phyloP scores from a whole-genome alignment of 1,140 invertebrate genomes.

The Caenorhabditis remanei region DNA sequence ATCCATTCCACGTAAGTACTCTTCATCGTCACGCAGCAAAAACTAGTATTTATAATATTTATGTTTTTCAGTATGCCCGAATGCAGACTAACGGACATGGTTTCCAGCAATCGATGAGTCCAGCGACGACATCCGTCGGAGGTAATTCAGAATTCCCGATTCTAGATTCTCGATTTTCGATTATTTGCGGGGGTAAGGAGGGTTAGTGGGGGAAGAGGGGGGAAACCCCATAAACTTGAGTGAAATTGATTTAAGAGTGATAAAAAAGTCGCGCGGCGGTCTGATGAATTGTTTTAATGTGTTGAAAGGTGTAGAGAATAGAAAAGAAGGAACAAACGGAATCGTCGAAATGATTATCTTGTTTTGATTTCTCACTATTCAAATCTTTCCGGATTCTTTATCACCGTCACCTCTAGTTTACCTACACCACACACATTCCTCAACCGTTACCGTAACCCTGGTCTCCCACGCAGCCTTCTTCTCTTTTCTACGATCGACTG shows the following conservation, averaged over 20 bases:
- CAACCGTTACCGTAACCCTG: constrained; percentile 12
- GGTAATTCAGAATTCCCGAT: neutral
- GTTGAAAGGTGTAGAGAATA: neutral
- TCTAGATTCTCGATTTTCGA: neutral
- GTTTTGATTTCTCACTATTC: constrained; percentile 3
- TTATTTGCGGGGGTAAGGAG: too few species aligned
- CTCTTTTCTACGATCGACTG: constrained; percentile 16
- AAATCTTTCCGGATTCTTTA: constrained; percentile 12
- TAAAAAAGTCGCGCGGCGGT: neutral
- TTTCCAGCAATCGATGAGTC: constrained; percentile 58
- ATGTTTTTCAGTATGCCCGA: constrained; percentile 13
- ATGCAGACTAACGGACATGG: constrained; percentile 45
- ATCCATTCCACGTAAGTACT: constrained; percentile 60
- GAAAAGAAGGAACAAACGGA: neutral
- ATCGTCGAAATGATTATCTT: constrained; percentile 1
- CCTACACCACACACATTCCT: neutral
- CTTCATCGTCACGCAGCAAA: neutral
- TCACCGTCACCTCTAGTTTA: neutral
- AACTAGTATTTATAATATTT: neutral
- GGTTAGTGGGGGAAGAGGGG: too few species aligned
- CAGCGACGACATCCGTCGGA: constrained; percentile 50
- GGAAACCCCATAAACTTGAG: neutral
- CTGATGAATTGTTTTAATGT: constrained; percentile 9
- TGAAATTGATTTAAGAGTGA: constrained; percentile 17
- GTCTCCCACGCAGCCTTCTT: neutral